Base-by-base conservation (phyloP, 1,140 invertebrate species). In the Thaumetopoea pityocampa region DNA sequence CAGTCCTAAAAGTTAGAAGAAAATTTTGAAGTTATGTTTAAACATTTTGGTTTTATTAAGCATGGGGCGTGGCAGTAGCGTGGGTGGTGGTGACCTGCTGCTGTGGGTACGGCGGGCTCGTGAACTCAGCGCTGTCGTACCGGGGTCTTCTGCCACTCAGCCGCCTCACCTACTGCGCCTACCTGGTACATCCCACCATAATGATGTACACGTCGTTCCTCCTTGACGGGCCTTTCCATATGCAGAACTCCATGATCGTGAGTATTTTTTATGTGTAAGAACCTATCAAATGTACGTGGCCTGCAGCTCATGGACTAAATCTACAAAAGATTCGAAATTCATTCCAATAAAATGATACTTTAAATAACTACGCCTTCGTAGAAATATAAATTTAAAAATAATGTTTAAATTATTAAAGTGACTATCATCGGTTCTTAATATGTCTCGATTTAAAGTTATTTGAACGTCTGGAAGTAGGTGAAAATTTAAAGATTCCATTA, bases 151-250 rank as follows among this genome's bases (percentile, higher is more conserved):
- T 95, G 51, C 95, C 96, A 0, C 84, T 97, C n/a, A 94, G 93
- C 51, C 88, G 95, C 32, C 88, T 98, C 18, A 96, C 95, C 1
- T 98, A 96, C 78, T 94, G 93, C 69, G 92, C 94, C 4, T 98
- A 97, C 74, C 88, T 98, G 12, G 89, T 97, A 6, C 96, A 98
- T 85, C 94, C 94, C 4, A 89, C 94, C 42, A 89, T 95, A 42
- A 94, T 94, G 92, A 90, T 91, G 76, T 87, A 92, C 23, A 92
- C 91, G 7, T 89, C 90, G 20, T 94, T 90, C 59, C 87, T 91
- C 23, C 89, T 94, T 86, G 92, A 94, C 52, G 92, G 92, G 47
- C 90, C 93, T 1, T 73, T 93, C 7, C 92, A 94, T 68, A 68
- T 94, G 8, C 89, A 92, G 68, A 92, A 93, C 57, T 85, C 87